Conservation (phyloP, 2,113 vertebrate genomes). For the Taxidea taxus region DNA sequence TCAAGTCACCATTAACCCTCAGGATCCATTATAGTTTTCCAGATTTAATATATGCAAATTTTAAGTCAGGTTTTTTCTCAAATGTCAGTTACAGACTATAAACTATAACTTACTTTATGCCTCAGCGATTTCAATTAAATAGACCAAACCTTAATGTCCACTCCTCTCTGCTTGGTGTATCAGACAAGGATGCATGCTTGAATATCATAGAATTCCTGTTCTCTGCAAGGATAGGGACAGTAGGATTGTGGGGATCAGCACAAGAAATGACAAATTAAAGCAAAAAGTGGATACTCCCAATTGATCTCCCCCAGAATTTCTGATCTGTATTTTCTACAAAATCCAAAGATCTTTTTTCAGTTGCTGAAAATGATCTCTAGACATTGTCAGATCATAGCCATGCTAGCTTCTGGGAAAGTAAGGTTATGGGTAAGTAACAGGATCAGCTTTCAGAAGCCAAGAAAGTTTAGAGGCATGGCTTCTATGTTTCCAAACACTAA, state of each 20-base stretch:
- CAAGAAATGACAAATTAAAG: neutral
- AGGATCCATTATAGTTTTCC: neutral
- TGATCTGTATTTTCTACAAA: neutral
- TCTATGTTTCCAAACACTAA: neutral
- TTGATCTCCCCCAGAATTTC: neutral
- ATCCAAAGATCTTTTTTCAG: neutral
- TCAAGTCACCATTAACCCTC: neutral
- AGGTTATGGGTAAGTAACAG: neutral
- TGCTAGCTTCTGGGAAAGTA: accelerated
- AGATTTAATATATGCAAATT: neutral
- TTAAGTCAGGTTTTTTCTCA: neutral
- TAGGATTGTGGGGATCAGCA: neutral
- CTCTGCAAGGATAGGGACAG: accelerated
- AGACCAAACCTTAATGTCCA: neutral
- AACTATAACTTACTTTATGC: neutral
- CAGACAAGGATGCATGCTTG: neutral
- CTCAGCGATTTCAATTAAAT: conserved; percentile 39
- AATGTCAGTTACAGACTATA: neutral
- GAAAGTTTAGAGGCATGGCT: neutral
- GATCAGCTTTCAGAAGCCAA: neutral
- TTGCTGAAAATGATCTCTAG: neutral
- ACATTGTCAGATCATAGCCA: neutral
- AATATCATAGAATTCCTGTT: neutral
- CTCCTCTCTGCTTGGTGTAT: neutral
- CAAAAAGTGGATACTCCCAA: neutral